Conservation (phyloP, 35 echinoderm and acorn worm genomes). For the Apostichopus parvimensis region DNA sequence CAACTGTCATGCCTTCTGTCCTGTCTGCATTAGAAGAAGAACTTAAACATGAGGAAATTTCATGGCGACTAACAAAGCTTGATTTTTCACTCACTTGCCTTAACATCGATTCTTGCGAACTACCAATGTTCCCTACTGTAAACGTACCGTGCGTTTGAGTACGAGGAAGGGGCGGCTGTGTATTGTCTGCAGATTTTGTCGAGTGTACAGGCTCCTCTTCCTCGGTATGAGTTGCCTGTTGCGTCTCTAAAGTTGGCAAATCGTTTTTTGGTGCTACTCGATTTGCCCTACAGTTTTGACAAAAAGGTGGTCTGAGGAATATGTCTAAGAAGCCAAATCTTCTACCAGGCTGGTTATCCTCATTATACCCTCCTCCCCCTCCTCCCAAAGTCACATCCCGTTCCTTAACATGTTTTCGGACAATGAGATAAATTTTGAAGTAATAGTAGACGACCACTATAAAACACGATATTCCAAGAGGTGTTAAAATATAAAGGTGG, state of each 20-base stretch:
- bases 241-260: conserved; percentile 11
- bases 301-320: background rate
- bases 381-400: background rate
- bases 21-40: conserved; percentile 12
- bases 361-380: background rate
- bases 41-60: conserved; percentile 6
- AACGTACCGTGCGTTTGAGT: background rate
- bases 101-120: background rate
- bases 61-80: background rate
- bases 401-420: conserved; percentile 82
- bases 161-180: background rate
- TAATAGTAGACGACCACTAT: conserved; percentile 69
- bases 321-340: background rate
- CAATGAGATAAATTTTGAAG: conserved; percentile 65
- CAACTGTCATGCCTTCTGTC: background rate
- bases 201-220: background rate
- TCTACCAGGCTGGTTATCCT: background rate
- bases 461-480: conserved; percentile 67
- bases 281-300: background rate
- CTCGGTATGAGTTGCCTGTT: background rate
- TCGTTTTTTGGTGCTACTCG: background rate
- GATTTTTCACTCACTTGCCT: conserved; percentile 22
- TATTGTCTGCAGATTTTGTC: background rate
- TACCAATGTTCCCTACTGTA: background rate
- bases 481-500: conserved; percentile 60